These are phyloP conservation scores for Pelobates cultripes DNA, from an alignment of 2,797 vertebrate genomes.

Conservation along the genomic window DNA sequence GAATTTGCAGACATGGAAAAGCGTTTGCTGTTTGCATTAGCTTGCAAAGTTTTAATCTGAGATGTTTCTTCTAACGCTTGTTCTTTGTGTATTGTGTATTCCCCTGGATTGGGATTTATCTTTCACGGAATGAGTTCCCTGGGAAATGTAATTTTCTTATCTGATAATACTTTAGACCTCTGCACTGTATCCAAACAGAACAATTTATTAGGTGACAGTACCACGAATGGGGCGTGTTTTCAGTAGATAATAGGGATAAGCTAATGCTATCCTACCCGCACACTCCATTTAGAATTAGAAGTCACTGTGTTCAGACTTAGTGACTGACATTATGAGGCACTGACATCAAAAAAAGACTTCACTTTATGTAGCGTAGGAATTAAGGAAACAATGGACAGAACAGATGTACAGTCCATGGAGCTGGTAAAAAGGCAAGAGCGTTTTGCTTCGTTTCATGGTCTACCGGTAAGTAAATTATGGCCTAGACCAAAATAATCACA, in stretches of 20 bases:
- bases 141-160: slow-evolving; percentile 40
- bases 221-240: slow-evolving; percentile 27
- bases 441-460: slow-evolving; percentile 9
- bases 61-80: background rate
- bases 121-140: slow-evolving; percentile 20
- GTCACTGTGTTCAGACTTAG: background rate
- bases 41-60: slow-evolving; percentile 1
- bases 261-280: background rate
- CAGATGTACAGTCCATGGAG: background rate
- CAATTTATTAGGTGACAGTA: slow-evolving; percentile 31
- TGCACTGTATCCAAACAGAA: slow-evolving; percentile 22
- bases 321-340: background rate
- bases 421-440: slow-evolving; percentile 4
- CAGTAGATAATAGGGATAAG: slow-evolving; percentile 4
- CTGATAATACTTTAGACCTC: slow-evolving; percentile 56
- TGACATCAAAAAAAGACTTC: background rate
- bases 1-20: background rate
- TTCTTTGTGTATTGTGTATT: slow-evolving; percentile 5
- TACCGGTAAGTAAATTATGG: slow-evolving; percentile 7
- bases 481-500: background rate
- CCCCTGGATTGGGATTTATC: slow-evolving; percentile 22
- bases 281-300: background rate
- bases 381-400: slow-evolving; percentile 23
- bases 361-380: background rate
- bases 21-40: background rate